phyloP scores from a whole-genome alignment of 1,140 invertebrate genomes.

The Drosophila virilis region DNA sequence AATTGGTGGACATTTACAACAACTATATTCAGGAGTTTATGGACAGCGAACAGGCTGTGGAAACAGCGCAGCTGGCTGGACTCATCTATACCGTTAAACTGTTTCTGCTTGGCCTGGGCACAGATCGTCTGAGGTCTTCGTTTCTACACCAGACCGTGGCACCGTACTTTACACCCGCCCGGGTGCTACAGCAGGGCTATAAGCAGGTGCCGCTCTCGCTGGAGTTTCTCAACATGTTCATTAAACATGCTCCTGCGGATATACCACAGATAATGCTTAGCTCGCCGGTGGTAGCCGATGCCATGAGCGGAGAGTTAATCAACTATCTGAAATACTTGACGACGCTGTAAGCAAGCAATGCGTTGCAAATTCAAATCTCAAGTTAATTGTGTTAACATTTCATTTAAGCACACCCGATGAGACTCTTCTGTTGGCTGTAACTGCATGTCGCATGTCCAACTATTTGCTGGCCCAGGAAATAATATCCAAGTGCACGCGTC shows the following conservation, averaged over 20 bases:
- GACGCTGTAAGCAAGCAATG: slow-evolving; percentile 55
- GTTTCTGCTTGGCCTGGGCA: slow-evolving; percentile 70
- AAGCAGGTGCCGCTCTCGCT: slow-evolving; percentile 71
- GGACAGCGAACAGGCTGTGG: slow-evolving; percentile 32
- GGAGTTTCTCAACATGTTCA: slow-evolving; percentile 82
- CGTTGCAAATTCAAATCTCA: too few species aligned
- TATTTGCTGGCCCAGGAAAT: slow-evolving; percentile 76
- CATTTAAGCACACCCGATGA: slow-evolving; percentile 67
- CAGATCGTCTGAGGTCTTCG: slow-evolving; percentile 70
- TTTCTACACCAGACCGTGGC: slow-evolving; percentile 71
- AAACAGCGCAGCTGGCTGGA: slow-evolving; percentile 57
- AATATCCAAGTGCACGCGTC: slow-evolving; percentile 61
- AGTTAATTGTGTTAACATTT: neutral
- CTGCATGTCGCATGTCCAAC: slow-evolving; percentile 80
- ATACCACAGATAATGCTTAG: slow-evolving; percentile 76
- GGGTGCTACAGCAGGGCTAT: slow-evolving; percentile 69
- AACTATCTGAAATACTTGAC: slow-evolving; percentile 75
- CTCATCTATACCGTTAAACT: slow-evolving; percentile 78
- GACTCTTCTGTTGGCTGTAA: slow-evolving; percentile 70
- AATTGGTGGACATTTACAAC: slow-evolving; percentile 77
- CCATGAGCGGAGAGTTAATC: slow-evolving; percentile 78
- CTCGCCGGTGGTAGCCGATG: slow-evolving; percentile 76
- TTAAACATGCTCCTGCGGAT: slow-evolving; percentile 66
- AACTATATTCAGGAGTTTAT: slow-evolving; percentile 61
- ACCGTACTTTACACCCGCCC: slow-evolving; percentile 68